Evolutionary conservation across 2,113 vertebrate genomes (phyloP).

Genomic region (Clinocottus analis): DNA sequence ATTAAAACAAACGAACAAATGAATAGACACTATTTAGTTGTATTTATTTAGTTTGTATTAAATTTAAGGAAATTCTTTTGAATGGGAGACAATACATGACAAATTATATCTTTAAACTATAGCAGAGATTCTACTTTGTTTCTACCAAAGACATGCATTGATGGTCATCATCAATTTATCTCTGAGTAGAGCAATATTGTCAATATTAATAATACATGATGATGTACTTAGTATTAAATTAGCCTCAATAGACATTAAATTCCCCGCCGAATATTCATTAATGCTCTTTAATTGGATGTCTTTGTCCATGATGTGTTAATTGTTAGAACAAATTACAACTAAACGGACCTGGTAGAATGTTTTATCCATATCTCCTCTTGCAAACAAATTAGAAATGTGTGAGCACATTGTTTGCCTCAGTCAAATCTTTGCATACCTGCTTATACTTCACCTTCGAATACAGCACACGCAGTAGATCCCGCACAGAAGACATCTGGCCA

Average conservation of each 20-base stretch:
- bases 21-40: not conserved
- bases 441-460: conserved; percentile 32
- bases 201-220: not conserved
- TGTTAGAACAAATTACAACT: not conserved
- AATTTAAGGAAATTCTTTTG: not conserved
- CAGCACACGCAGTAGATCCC: conserved; percentile 12
- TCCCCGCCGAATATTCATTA: not conserved
- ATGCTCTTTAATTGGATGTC: not conserved
- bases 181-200: not conserved
- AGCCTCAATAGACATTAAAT: not conserved
- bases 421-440: not conserved
- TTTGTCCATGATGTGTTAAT: not conserved
- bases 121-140: not conserved
- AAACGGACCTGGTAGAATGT: not conserved
- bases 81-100: not conserved
- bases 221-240: not conserved
- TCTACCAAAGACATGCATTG: not conserved
- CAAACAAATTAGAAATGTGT: not conserved
- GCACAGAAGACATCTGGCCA: conserved; percentile 34
- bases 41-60: not conserved
- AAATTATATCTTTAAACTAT: not conserved
- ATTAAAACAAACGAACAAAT: not conserved
- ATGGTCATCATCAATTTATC: not conserved
- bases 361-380: not conserved
- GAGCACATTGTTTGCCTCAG: not conserved